Conservation (phyloP, 1,140 invertebrate species). For the Maconellicoccus hirsutus region DNA sequence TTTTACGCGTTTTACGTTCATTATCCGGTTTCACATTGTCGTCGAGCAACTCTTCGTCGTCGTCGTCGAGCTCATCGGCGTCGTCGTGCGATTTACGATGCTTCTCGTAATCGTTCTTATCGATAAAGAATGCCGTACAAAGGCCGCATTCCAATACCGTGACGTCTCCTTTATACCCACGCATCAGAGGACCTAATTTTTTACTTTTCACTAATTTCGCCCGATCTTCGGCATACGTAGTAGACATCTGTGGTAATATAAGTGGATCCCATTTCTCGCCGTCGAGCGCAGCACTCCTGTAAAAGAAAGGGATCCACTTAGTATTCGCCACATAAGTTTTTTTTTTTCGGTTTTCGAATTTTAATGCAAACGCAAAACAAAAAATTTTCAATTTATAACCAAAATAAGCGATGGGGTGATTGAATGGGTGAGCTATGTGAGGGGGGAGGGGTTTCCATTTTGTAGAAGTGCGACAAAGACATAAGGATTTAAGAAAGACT, state of each 20-base stretch:
- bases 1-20: not conserved
- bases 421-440: too few relatives aligned
- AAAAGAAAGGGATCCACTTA: constrained; percentile 22
- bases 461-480: too few relatives aligned
- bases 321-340: not conserved
- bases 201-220: constrained; percentile 15
- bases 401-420: too few relatives aligned
- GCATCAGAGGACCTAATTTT: constrained; percentile 14
- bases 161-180: not conserved
- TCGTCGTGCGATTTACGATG: not conserved
- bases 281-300: not conserved
- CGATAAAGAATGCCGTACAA: constrained; percentile 10
- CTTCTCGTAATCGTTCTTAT: not conserved
- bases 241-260: not conserved
- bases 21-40: not conserved
- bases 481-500: too few relatives aligned
- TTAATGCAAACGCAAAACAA: too few relatives aligned
- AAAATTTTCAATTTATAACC: too few relatives aligned
- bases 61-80: not conserved
- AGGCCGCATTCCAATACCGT: not conserved
- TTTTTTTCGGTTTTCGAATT: too few relatives aligned
- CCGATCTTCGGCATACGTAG: not conserved
- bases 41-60: not conserved
- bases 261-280: constrained; percentile 19
- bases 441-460: too few relatives aligned